Base-by-base conservation (phyloP, 2,797 vertebrate genomes). In the Acrossocheilus wenchowensis region DNA sequence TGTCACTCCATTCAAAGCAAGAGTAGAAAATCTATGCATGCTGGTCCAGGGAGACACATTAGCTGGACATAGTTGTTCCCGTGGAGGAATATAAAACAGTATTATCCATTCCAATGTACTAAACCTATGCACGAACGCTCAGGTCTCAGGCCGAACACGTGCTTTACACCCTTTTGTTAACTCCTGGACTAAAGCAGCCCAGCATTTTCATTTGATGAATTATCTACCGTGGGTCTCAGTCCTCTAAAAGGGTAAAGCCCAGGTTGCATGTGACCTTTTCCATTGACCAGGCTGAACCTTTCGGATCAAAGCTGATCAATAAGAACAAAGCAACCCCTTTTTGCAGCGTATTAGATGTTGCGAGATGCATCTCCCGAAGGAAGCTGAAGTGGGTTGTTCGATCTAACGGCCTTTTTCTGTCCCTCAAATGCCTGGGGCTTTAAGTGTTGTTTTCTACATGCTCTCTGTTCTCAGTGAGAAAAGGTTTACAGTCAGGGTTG, bases 251-350 rank as follows among this genome's bases (percentile, higher is more conserved):
- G 54, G 72, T 78, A 84, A 84, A 85, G 77, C 93, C 88, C 92
- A 92, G 92, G 92, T 90, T 92, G 92, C 92, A 93, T 90, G 92
- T 94, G 93, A 96, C 94, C 94, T 96, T 96, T 96, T 91, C 92
- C 90, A 88, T 93, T 93, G 93, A 92, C 89, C 92, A 88, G 80
- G 86, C 90, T 74, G 92, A 93, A 95, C 95, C 95, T 95, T 95
- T 94, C 86, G 69, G 92, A 95, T 95, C 94, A 95, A 95, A 95
- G 91, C 93, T 92, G 94, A 95, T 96, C 96, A 93, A 96, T 95
- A 93, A 92, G 93, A 94, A 95, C 95, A 95, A 95, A 95, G 95
- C 93, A 77, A 23, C 87, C 90, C 90, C 91, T 30, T 90, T 91
- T 90, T 87, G 94, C 90, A 91, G 87, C 83, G 85, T 89, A 90